A percentile compares a stretch with the other conserved stretches of the same genome.
These are phyloP conservation scores for Planococcus citri DNA, from an alignment of 1,140 invertebrate genomes.

Conservation along the genomic window DNA sequence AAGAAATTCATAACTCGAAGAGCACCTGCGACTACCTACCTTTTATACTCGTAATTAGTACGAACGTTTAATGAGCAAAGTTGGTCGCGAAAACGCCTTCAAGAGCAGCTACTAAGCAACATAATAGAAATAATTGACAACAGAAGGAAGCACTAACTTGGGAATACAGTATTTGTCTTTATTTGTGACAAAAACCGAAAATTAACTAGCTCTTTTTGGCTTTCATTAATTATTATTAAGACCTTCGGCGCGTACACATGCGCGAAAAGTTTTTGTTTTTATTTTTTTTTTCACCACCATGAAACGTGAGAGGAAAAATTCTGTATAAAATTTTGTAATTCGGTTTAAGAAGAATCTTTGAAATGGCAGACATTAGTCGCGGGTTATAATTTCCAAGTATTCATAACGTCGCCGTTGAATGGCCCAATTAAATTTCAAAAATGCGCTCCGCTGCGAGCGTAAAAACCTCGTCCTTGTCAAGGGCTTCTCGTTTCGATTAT, in stretches of 20 bases:
- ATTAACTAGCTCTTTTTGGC: neutral
- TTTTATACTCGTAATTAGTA: constrained; percentile 8
- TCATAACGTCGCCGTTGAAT: no score
- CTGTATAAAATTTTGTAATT: no score
- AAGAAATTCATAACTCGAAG: constrained; percentile 8
- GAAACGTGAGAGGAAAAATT: neutral
- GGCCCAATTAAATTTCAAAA: no score
- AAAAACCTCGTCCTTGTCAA: no score
- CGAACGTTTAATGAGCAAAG: constrained; percentile 2
- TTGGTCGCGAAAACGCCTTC: neutral
- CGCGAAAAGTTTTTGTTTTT: no score
- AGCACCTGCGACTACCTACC: constrained; percentile 1
- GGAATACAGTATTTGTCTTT: constrained; percentile 3
- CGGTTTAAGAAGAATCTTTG: no score
- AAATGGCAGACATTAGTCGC: no score
- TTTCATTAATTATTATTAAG: neutral
- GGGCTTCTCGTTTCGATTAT: no score
- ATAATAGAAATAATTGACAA: constrained; percentile 8
- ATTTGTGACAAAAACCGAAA: neutral
- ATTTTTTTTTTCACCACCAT: neutral
- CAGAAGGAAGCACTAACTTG: neutral
- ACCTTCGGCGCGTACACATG: neutral
- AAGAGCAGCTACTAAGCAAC: neutral
- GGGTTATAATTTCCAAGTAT: no score
- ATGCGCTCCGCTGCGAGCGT: no score